Base-by-base conservation (phyloP, 2,888 invertebrate genomes). In the Campoletis raptor region DNA sequence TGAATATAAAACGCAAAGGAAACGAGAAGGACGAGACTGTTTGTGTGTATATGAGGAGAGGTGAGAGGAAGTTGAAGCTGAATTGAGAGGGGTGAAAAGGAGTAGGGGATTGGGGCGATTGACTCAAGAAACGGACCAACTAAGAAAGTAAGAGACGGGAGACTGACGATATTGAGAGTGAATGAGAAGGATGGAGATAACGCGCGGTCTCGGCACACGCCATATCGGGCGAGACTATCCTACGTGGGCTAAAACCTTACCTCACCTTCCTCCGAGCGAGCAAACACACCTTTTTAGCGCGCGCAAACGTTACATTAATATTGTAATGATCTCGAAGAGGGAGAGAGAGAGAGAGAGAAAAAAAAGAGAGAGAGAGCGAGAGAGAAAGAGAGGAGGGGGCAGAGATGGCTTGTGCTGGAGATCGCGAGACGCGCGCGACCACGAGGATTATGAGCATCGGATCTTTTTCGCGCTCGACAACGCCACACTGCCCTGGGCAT, bases 211-310 rank as follows among this genome's bases (percentile, higher is more conserved):
- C 90, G 92, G 93, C 93, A 92, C 93, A 92, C 92, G 93, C 93
- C 93, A 94, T 94, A 93, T 94, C 93, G 90, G 93, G 93, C 91
- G 89, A 92, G 93, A 92, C 92, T 93, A 90, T 91, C 92, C 92
- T 93, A 94, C 93, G 94, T 93, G 92, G 93, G 93, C 92, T 69
- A 90, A 89, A 90, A 90, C 90, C 89, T 90, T 89, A 89, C 90
- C 90, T 89, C 89, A 82, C 86, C 89, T 90, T 87, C 89, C 90
- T 90, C 89, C 84, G 90, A 89, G 90, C 92, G 90, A 92, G 92
- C 93, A 92, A 93, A 92, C 93, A 93, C 93, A 94, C 94, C 93
- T 94, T 94, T 93, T 93, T 93, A 92, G 92, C 92, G 90, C 91
- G 84, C 85, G 80, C 86, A 81, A 86, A 86, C 92, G 93, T 93